These are phyloP conservation scores for Platyscelio sp. DNA, from an alignment of 2,888 invertebrate genomes.

Conservation along the genomic window DNA sequence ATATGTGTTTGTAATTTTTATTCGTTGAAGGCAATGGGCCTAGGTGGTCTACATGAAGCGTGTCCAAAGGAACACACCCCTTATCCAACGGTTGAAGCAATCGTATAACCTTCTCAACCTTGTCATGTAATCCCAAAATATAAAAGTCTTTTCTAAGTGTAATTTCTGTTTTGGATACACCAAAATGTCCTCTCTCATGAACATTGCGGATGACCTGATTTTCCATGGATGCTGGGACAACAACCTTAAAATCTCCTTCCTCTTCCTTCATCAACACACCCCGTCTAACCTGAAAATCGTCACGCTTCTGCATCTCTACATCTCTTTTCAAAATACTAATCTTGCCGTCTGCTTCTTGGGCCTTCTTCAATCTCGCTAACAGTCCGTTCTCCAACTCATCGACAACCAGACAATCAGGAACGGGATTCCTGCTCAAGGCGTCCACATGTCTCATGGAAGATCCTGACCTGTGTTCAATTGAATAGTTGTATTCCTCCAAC, in stretches of 20 bases:
- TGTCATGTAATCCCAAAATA: too few species aligned
- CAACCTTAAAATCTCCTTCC: not conserved
- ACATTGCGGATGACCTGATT: not conserved
- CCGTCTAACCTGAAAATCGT: not conserved
- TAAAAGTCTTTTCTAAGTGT: not conserved
- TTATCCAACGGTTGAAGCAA: too few species aligned
- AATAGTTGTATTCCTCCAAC: slow-evolving; percentile 32
- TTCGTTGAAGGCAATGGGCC: too few species aligned
- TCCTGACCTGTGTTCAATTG: slow-evolving; percentile 29
- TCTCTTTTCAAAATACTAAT: not conserved
- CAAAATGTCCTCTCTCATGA: not conserved
- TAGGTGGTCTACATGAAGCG: too few species aligned
- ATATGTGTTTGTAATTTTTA: too few species aligned
- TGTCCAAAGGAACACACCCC: too few species aligned
- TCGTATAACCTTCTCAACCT: too few species aligned
- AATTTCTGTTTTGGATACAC: not conserved
- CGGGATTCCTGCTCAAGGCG: slow-evolving; percentile 29
- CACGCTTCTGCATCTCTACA: not conserved
- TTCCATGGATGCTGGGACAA: not conserved
- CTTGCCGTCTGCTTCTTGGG: not conserved
- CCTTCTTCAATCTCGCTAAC: not conserved
- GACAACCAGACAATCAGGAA: not conserved
- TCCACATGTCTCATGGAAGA: slow-evolving; percentile 34
- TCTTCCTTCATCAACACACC: not conserved
- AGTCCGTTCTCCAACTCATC: slow-evolving; percentile 20